These are phyloP conservation scores for Ceratoteleas bidentatus DNA, from an alignment of 1,140 invertebrate species.

Conservation along the genomic window DNA sequence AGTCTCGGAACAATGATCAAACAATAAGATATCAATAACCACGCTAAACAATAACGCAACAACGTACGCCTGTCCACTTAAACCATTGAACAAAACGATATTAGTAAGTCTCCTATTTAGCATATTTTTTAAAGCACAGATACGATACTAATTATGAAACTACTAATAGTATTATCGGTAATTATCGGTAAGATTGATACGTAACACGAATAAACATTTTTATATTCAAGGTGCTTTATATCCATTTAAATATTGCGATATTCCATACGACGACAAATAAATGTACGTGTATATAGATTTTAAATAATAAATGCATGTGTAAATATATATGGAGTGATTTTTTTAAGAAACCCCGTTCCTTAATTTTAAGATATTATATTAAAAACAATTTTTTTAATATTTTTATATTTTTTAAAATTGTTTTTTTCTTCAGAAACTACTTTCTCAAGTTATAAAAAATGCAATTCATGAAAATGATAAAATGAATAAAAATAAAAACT, in stretches of 20 bases:
- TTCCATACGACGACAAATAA: constrained; percentile 57
- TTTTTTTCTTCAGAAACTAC: too few species aligned
- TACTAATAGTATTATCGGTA: constrained; percentile 66
- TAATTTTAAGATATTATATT: too few species aligned
- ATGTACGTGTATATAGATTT: constrained; percentile 62
- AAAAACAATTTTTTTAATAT: too few species aligned
- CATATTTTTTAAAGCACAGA: constrained; percentile 62
- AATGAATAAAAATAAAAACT: too few species aligned
- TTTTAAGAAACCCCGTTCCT: too few species aligned
- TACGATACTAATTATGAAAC: constrained; percentile 60
- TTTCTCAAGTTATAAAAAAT: too few species aligned
- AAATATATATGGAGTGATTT: constrained; percentile 44
- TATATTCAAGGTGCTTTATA: constrained; percentile 78
- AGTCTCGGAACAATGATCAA: constrained; percentile 48
- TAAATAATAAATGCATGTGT: constrained; percentile 59
- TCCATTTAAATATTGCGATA: constrained; percentile 64
- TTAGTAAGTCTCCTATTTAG: constrained; percentile 56
- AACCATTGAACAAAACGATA: constrained; percentile 53
- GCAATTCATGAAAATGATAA: too few species aligned
- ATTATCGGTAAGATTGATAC: constrained; percentile 57
- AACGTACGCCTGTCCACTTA: constrained; percentile 46
- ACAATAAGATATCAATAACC: constrained; percentile 43
- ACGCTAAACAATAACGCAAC: constrained; percentile 41
- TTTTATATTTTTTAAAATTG: too few species aligned
- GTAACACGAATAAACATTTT: constrained; percentile 67